Evolutionary conservation across 2,888 invertebrate genomes (phyloP).

Genomic region (Heteropelma amictum): DNA sequence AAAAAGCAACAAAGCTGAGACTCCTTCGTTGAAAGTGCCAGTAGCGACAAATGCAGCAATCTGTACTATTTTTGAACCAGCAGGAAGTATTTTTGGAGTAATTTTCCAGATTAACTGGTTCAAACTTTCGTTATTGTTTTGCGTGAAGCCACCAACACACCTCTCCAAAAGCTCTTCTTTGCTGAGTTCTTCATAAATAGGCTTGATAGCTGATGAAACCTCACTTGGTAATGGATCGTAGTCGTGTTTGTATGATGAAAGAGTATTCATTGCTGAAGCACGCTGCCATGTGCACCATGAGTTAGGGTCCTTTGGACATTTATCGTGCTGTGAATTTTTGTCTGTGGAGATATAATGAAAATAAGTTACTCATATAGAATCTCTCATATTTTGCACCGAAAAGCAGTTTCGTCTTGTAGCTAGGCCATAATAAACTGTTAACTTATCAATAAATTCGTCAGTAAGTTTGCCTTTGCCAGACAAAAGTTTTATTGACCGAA

Average conservation of each 20-base stretch:
- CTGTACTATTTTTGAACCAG: slow-evolving; percentile 55
- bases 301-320: slow-evolving; percentile 8
- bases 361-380: slow-evolving; percentile 15
- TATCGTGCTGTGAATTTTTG: slow-evolving; percentile 9
- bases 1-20: slow-evolving; percentile 51
- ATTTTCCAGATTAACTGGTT: slow-evolving; percentile 67
- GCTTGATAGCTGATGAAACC: slow-evolving; percentile 61
- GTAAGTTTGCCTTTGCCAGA: not conserved
- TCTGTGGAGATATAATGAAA: slow-evolving; percentile 6
- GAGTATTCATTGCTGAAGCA: slow-evolving; percentile 21
- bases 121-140: slow-evolving; percentile 69
- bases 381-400: slow-evolving; percentile 4
- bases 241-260: slow-evolving; percentile 47
- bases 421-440: not conserved
- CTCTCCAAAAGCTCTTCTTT: slow-evolving; percentile 64
- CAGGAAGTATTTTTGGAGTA: slow-evolving; percentile 59
- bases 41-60: slow-evolving; percentile 64
- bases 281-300: slow-evolving; percentile 31
- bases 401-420: slow-evolving; percentile 9
- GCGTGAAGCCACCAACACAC: slow-evolving; percentile 68
- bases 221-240: slow-evolving; percentile 55
- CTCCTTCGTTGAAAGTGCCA: slow-evolving; percentile 65
- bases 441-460: not conserved
- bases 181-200: slow-evolving; percentile 67
- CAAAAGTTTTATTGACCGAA: not conserved